phyloP scores from a whole-genome alignment of 1,140 invertebrate species.

The Daktulosphaira vitifoliae region DNA sequence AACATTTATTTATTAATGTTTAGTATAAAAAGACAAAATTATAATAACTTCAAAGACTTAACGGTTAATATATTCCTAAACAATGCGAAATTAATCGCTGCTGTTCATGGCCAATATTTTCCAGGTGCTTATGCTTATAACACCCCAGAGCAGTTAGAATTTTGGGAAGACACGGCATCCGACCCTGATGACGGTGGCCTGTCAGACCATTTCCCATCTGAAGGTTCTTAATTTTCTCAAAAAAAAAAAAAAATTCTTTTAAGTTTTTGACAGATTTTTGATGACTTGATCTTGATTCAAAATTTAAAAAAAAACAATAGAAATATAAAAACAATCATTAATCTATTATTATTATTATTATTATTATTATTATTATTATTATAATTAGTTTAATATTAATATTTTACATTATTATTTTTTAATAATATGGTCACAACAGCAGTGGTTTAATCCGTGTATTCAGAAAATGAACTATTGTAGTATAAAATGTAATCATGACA shows the following conservation, averaged over 20 bases:
- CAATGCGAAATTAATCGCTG: slow-evolving; percentile 32
- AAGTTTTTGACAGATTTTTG: slow-evolving; percentile 31
- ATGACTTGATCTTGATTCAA: slow-evolving; percentile 29
- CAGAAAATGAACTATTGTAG: not conserved
- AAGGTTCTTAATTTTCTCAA: slow-evolving; percentile 30
- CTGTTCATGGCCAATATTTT: slow-evolving; percentile 33
- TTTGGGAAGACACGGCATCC: slow-evolving; percentile 32
- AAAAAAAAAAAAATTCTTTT: slow-evolving; percentile 12
- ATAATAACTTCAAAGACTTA: too few species aligned
- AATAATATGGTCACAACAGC: slow-evolving; percentile 24
- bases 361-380: too few species aligned
- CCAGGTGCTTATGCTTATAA: slow-evolving; percentile 29
- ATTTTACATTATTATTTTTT: not conserved
- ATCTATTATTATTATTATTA: too few species aligned
- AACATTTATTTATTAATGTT: too few species aligned
- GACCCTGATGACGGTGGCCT: slow-evolving; percentile 30
- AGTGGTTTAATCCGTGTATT: slow-evolving; percentile 16
- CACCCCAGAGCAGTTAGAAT: slow-evolving; percentile 32
- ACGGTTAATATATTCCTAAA: slow-evolving; percentile 9
- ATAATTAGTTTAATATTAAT: not conserved
- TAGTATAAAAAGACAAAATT: too few species aligned
- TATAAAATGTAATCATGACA: slow-evolving; percentile 19
- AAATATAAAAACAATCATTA: too few species aligned
- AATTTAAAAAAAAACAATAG: not conserved
- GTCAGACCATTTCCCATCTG: slow-evolving; percentile 33